A percentile compares a stretch with the other conserved stretches of the same genome.
phyloP scores from a whole-genome alignment of 2,888 invertebrate species.

The Pimpla rufipes region DNA sequence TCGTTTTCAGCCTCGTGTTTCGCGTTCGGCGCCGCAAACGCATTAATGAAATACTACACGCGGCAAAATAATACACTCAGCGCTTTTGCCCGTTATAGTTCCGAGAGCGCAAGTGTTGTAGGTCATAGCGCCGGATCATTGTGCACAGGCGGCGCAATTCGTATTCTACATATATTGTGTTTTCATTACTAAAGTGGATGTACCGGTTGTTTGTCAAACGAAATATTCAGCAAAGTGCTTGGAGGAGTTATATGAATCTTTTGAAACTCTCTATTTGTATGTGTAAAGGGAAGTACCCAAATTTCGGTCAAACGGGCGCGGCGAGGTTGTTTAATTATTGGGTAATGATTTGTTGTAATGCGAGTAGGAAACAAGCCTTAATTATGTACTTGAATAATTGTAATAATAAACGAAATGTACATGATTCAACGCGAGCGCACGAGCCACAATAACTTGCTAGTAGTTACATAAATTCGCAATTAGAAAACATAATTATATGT shows the following conservation, averaged over 20 bases:
- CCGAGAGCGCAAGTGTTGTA: constrained; percentile 19
- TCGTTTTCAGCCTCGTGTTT: constrained; percentile 12
- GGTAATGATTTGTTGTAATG: too few species aligned
- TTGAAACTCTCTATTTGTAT: neutral
- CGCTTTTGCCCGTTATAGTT: constrained; percentile 9
- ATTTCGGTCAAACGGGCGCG: too few species aligned
- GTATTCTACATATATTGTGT: neutral
- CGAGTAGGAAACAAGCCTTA: too few species aligned
- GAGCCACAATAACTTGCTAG: too few species aligned
- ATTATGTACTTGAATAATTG: too few species aligned
- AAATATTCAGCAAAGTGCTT: neutral
- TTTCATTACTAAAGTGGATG: neutral
- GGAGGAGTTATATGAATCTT: neutral
- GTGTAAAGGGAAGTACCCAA: neutral
- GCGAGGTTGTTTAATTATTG: too few species aligned
- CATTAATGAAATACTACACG: constrained; percentile 27
- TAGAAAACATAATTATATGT: too few species aligned
- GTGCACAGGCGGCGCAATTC: neutral
- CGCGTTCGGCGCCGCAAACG: neutral
- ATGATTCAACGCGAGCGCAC: too few species aligned
- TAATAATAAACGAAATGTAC: too few species aligned
- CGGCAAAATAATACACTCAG: constrained; percentile 8
- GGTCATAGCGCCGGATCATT: constrained; percentile 20
- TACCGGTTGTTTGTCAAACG: neutral
- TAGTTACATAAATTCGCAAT: neutral